Base-by-base conservation (phyloP, 2,888 invertebrate genomes). In the Drosophila prostipennis region DNA sequence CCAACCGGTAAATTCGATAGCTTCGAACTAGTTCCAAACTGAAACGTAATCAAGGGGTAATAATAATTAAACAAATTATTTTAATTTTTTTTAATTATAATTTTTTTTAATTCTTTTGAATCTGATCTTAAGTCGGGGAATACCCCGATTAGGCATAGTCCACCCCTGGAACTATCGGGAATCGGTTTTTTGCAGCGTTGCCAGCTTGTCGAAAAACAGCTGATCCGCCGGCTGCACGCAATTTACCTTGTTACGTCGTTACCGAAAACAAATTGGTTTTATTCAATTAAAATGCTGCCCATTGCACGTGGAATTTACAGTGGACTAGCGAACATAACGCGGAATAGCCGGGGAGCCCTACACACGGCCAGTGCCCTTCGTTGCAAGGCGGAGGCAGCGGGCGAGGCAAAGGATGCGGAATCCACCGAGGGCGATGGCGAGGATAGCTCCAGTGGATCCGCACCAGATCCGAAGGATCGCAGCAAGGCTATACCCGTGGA, bases 401-500 rank as follows among this genome's bases (percentile, higher is more conserved):
- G 40, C n/a, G 74, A 53, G 5, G 56, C 37, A 16, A 58, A n/a
- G 26, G 52, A 48, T 14, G 36, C 10, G n/a, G 45, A 39, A 29
- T 19, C 54, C 10, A 37, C 16, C 6, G 65, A 59, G 11, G 58
- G 26, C 13, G 67, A 63, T 5, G 59, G 29, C 6, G 67, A 59
- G 14, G 59, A 57, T n/a, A 56, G 8, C 11, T 39, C 42, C 8
- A 19, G n/a, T 11, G 54, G 51, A 45, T 23, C 55, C 5, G 53
- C 53, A 3, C 61, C 77, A 1, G 75, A 81, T 23, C 74, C 79
- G 0, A 95, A 94, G 89, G 96, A 96, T 89, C 93, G 96, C 78
- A 94, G 94, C 0, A 93, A 94, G 91, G 85, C 93, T 46, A 93
- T 97, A 68, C 95, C 97, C 0, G 94, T 96, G 7, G 97, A 98